phyloP scores from a whole-genome alignment of 2,888 invertebrate species.

The Boloria selene region DNA sequence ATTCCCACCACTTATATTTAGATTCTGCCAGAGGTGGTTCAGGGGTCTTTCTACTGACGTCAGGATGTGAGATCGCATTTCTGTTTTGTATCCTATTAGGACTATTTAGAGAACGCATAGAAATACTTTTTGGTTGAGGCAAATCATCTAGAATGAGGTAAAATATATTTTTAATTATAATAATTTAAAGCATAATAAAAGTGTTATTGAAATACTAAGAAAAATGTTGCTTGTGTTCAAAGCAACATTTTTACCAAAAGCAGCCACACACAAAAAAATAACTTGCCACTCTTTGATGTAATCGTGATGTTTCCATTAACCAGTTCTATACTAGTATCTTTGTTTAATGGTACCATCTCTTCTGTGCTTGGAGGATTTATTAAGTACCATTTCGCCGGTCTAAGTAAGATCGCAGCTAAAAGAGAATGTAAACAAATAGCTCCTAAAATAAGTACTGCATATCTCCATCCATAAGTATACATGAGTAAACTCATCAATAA shows the following conservation, averaged over 20 bases:
- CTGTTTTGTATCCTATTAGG: slow-evolving; percentile 58
- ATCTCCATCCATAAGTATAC: slow-evolving; percentile 81
- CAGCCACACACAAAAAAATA: not conserved
- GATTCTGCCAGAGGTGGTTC: slow-evolving; percentile 57
- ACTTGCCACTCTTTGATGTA: slow-evolving; percentile 59
- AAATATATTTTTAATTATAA: not conserved
- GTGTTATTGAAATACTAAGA: no score
- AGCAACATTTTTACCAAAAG: no score
- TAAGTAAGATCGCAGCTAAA: slow-evolving; percentile 82
- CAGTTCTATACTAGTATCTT: slow-evolving; percentile 55
- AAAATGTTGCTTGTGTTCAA: not conserved
- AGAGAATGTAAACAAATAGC: slow-evolving; percentile 84
- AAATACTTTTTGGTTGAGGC: slow-evolving; percentile 61
- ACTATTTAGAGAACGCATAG: slow-evolving; percentile 65
- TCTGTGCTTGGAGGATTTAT: slow-evolving; percentile 60
- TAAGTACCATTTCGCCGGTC: slow-evolving; percentile 86
- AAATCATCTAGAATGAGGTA: slow-evolving; percentile 43
- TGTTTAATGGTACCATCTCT: slow-evolving; percentile 65
- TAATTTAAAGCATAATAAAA: no score
- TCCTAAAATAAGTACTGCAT: slow-evolving; percentile 84
- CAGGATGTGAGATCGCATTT: slow-evolving; percentile 72
- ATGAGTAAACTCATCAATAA: slow-evolving; percentile 82
- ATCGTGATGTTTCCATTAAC: slow-evolving; percentile 59
- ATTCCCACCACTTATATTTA: slow-evolving; percentile 81
- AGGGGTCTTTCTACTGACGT: slow-evolving; percentile 57